These are phyloP conservation scores for Quadroppia sp. DNA, from an alignment of 2,888 invertebrate genomes.

Conservation along the genomic window DNA sequence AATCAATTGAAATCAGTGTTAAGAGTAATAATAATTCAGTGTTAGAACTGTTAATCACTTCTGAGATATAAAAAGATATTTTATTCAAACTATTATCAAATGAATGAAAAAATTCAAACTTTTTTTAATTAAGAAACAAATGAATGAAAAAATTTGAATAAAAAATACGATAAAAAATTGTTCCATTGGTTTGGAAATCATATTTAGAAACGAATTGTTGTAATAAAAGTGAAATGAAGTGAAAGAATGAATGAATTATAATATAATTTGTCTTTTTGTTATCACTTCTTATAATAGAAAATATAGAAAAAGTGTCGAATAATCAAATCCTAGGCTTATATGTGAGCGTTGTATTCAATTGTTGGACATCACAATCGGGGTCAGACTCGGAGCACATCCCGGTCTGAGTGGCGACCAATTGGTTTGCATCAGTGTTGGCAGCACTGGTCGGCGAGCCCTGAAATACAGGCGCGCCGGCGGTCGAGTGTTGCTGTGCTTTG, in stretches of 20 bases:
- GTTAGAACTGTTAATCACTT: not conserved
- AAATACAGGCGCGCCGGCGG: not conserved
- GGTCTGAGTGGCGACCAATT: slow-evolving; percentile 25
- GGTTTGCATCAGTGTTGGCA: slow-evolving; percentile 27
- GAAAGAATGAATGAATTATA: not conserved
- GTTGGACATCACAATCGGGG: slow-evolving; percentile 58
- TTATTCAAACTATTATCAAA: not conserved
- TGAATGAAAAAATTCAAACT: not conserved
- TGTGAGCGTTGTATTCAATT: slow-evolving; percentile 57
- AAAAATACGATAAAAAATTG: slow-evolving; percentile 8
- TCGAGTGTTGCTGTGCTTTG: slow-evolving; percentile 19
- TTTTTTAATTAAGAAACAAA: not conserved
- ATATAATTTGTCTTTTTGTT: slow-evolving; percentile 1
- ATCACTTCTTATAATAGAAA: slow-evolving; percentile 1
- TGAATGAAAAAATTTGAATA: not conserved
- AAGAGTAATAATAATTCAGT: too few relatives aligned
- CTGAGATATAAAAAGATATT: slow-evolving; percentile 4
- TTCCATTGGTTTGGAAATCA: slow-evolving; percentile 21
- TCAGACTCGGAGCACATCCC: slow-evolving; percentile 53
- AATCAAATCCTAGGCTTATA: slow-evolving; percentile 58
- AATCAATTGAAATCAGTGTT: too few relatives aligned
- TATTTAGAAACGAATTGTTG: not conserved
- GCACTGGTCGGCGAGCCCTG: not conserved
- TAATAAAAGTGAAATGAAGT: not conserved
- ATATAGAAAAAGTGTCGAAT: not conserved